phyloP scores from a whole-genome alignment of 1,140 invertebrate genomes.

The Schlechtendalia chinensis region DNA sequence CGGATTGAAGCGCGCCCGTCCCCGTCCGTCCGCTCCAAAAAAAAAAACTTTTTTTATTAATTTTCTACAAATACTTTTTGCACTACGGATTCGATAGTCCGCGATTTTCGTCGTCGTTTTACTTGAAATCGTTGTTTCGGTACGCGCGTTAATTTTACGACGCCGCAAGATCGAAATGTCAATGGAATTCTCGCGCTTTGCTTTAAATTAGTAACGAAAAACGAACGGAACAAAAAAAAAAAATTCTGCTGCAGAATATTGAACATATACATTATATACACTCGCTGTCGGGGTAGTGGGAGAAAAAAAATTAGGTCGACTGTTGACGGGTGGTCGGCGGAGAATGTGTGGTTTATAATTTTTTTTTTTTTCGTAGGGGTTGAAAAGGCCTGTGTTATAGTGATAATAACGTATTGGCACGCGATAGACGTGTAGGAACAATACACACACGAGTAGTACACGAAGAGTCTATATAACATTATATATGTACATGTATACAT shows the following conservation, averaged over 20 bases:
- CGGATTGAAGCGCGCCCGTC: neutral
- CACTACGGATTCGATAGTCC: too few species aligned
- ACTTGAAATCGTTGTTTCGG: too few species aligned
- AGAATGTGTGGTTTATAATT: neutral
- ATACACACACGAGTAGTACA: too few species aligned
- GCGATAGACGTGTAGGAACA: too few species aligned
- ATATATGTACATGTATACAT: too few species aligned
- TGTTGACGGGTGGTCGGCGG: neutral
- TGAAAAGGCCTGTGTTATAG: too few species aligned
- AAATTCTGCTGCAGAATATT: neutral
- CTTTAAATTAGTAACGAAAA: neutral
- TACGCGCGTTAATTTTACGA: neutral
- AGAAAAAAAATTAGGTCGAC: neutral
- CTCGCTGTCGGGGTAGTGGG: neutral
- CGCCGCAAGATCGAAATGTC: neutral
- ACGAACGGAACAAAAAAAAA: too few species aligned
- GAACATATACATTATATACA: neutral
- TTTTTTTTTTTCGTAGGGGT: neutral
- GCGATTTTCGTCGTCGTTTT: too few species aligned
- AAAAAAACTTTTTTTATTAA: neutral
- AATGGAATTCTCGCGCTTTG: neutral
- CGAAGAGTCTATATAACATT: too few species aligned
- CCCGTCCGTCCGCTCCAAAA: too few species aligned
- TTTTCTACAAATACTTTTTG: neutral
- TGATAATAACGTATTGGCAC: neutral